A percentile compares a stretch with the other conserved stretches of the same genome.
Evolutionary conservation across 1,140 invertebrate genomes (phyloP).

Genomic region (Chelonus insularis): DNA sequence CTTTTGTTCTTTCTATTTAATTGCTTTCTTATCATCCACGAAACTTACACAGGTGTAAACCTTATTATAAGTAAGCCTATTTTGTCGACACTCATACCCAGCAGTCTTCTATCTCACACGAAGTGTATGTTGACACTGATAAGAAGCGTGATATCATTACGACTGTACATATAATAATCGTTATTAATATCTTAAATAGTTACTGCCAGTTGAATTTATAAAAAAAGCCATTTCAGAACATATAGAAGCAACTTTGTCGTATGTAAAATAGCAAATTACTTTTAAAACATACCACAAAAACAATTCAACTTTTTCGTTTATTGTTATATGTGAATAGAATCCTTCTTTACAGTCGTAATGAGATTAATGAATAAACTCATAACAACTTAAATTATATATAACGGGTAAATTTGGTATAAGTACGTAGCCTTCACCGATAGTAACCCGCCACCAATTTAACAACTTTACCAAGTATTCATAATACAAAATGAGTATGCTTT

Average conservation of each 20-base stretch:
- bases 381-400: constrained; percentile 48
- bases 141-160: constrained; percentile 55
- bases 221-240: too few relatives aligned
- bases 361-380: constrained; percentile 51
- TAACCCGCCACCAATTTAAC: constrained; percentile 46
- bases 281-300: too few relatives aligned
- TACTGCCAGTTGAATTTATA: too few relatives aligned
- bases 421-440: constrained; percentile 45
- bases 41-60: constrained; percentile 4
- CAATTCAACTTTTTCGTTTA: too few relatives aligned
- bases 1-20: constrained; percentile 10
- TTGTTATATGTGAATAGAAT: too few relatives aligned
- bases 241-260: too few relatives aligned
- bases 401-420: constrained; percentile 33
- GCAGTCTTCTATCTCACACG: constrained; percentile 30
- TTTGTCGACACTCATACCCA: constrained; percentile 35
- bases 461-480: background rate
- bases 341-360: too few relatives aligned
- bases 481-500: background rate
- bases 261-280: too few relatives aligned
- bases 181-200: too few relatives aligned
- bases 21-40: constrained; percentile 2
- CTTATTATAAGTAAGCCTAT: constrained; percentile 23
- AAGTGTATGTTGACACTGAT: constrained; percentile 53
- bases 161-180: constrained; percentile 42